Percentiles rank a stretch among this genome's conserved stretches.
Evolutionary conservation across 2,113 vertebrate genomes (phyloP).

Genomic region (Aphyosemion australe): DNA sequence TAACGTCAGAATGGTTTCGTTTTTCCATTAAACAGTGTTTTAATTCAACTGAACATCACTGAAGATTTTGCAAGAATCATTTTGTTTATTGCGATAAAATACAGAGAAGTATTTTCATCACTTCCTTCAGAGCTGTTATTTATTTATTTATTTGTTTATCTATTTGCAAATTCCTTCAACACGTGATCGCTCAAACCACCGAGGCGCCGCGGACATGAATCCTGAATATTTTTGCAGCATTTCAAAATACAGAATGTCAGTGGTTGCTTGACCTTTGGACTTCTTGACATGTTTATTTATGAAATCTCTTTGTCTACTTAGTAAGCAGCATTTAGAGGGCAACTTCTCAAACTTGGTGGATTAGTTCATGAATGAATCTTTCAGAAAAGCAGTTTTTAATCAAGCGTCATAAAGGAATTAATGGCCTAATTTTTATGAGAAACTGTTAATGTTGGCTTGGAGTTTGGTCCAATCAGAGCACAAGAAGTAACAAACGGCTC

Average conservation of each 20-base stretch:
- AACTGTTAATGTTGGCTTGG: neutral
- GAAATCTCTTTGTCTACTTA: conserved; percentile 38
- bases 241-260: conserved; percentile 53
- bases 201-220: conserved; percentile 29
- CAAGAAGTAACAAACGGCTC: no score
- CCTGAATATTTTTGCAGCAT: conserved; percentile 38
- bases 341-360: conserved; percentile 24
- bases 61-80: conserved; percentile 46
- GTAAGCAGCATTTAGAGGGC: conserved; percentile 11
- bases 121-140: conserved; percentile 38
- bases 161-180: conserved; percentile 50
- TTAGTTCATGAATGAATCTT: conserved; percentile 13
- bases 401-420: conserved; percentile 21
- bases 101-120: conserved; percentile 35
- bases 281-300: conserved; percentile 62
- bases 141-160: conserved; percentile 8
- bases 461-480: no score
- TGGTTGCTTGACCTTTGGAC: conserved; percentile 58
- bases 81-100: conserved; percentile 60
- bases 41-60: conserved; percentile 32
- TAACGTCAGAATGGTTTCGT: conserved; percentile 37
- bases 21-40: conserved; percentile 40
- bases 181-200: conserved; percentile 44
- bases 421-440: neutral
- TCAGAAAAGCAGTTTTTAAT: neutral